phyloP scores from a whole-genome alignment of 2,888 invertebrate species.

The Diaperis boleti region DNA sequence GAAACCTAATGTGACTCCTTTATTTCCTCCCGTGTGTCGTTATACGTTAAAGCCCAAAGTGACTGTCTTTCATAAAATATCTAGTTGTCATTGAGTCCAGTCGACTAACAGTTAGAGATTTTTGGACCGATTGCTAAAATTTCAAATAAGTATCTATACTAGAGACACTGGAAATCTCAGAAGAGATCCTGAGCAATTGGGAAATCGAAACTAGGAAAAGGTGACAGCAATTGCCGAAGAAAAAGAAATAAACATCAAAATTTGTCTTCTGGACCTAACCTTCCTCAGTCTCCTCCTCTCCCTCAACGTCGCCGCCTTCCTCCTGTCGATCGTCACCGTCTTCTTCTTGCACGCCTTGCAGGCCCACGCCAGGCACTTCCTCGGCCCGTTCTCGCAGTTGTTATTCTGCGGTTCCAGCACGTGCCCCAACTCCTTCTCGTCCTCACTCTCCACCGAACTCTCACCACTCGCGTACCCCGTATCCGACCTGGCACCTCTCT shows the following conservation, averaged over 20 bases:
- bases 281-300: constrained; percentile 93
- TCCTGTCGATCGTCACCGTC: constrained; percentile 92
- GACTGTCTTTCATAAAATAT: too few relatives aligned
- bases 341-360: constrained; percentile 98
- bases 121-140: too few relatives aligned
- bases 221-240: too few relatives aligned
- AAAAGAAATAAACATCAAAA: neutral
- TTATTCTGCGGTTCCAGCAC: constrained; percentile 65
- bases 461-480: constrained; percentile 62
- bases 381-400: constrained; percentile 64
- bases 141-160: too few relatives aligned
- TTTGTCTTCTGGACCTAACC: constrained; percentile 69
- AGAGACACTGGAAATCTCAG: too few relatives aligned
- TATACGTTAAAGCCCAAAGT: too few relatives aligned
- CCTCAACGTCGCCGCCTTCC: constrained; percentile 96
- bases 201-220: neutral
- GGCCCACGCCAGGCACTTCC: constrained; percentile 94
- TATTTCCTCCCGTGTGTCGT: too few relatives aligned
- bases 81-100: too few relatives aligned
- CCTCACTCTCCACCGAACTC: constrained; percentile 62
- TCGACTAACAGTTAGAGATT: too few relatives aligned
- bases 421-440: constrained; percentile 63
- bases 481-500: constrained; percentile 47
- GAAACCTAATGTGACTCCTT: too few relatives aligned
- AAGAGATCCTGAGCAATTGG: neutral